Conservation (phyloP, 2,888 invertebrate genomes). For the Limnephilus rhombicus region DNA sequence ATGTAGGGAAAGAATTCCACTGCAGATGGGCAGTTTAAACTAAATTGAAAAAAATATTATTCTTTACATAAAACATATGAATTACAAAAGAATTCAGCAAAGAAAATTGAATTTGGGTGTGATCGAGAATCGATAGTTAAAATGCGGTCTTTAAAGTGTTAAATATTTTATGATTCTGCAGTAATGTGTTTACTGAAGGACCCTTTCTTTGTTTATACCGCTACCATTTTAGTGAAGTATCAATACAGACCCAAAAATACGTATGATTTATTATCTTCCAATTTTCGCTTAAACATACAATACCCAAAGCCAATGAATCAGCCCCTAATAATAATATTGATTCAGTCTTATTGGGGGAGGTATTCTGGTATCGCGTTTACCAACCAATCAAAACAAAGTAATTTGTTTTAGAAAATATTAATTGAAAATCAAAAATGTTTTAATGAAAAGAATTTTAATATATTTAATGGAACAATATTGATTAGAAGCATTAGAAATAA, state of each 20-base stretch:
- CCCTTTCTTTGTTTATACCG: conserved; percentile 9
- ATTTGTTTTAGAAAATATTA: neutral
- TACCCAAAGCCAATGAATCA: neutral
- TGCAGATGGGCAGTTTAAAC: neutral
- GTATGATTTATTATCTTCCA: conserved; percentile 24
- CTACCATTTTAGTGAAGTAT: conserved; percentile 5
- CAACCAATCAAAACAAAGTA: neutral
- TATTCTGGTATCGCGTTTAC: neutral
- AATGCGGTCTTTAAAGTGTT: conserved; percentile 17
- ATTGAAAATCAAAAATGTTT: neutral
- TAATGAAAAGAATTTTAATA: neutral
- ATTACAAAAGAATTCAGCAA: neutral
- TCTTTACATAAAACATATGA: neutral
- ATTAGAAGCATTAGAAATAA: no score
- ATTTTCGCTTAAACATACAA: neutral
- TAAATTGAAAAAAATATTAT: neutral
- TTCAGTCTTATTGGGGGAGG: neutral
- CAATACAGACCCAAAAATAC: conserved; percentile 17
- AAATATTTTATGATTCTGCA: conserved; percentile 27
- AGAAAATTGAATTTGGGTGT: neutral
- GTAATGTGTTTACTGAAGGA: conserved; percentile 14
- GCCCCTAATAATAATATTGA: neutral
- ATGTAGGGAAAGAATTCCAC: neutral
- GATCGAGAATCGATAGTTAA: neutral
- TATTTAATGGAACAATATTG: no score